Evolutionary conservation across 2,113 vertebrate genomes (phyloP).

Genomic region (Thinocorus orbignyianus): DNA sequence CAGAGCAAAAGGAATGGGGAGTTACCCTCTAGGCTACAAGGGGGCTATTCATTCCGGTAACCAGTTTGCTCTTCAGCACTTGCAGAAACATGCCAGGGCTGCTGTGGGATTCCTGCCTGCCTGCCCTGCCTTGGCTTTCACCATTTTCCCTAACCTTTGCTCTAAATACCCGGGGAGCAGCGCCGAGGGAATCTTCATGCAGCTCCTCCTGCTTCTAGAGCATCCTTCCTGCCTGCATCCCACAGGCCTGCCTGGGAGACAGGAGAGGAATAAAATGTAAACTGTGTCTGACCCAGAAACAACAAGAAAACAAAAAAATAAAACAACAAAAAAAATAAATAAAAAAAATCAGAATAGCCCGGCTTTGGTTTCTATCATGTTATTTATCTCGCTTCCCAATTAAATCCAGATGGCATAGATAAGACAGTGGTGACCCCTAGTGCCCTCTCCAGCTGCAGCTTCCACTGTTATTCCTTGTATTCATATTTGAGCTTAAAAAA

Average conservation of each 20-base stretch:
- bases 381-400: background rate
- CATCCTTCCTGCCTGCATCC: background rate
- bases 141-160: background rate
- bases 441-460: slow-evolving; percentile 51
- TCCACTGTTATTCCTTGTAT: background rate
- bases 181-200: background rate
- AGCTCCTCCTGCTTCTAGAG: background rate
- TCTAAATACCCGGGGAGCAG: background rate
- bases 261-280: no score
- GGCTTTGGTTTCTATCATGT: background rate
- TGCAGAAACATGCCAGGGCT: slow-evolving; percentile 39
- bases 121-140: background rate
- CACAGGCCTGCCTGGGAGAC: no score
- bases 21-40: background rate
- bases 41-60: background rate
- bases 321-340: fast-evolving
- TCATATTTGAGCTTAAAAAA: background rate
- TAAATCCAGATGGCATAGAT: slow-evolving; percentile 34
- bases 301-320: background rate
- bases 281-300: background rate
- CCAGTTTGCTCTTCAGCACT: background rate
- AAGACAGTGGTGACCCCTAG: slow-evolving; percentile 59
- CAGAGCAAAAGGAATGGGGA: background rate
- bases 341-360: background rate
- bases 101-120: background rate